Conservation (phyloP, 2,113 vertebrate genomes). For the Mus musculus region GRCm39 chr2:155289001-155289500, state of each 20-base stretch:
- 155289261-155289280: neutral
- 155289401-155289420: neutral
- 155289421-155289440: neutral
- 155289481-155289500: neutral
- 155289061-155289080: neutral
- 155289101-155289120: neutral
- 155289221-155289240: neutral
- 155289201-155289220: neutral
- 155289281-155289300: neutral
- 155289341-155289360: neutral
- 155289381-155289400: neutral
- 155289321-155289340: conserved; percentile 29
- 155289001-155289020: neutral
- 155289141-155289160: neutral
- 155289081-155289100: neutral
- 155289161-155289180: neutral
- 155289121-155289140: neutral
- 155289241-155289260: neutral
- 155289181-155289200: neutral
- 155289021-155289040: neutral
- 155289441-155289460: neutral
- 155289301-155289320: neutral
- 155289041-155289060: neutral
- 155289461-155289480: conserved; percentile 17
- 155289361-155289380: neutral